Evolutionary conservation across 2,888 invertebrate species (phyloP).

Genomic region (Sarcophaga subvicina): DNA sequence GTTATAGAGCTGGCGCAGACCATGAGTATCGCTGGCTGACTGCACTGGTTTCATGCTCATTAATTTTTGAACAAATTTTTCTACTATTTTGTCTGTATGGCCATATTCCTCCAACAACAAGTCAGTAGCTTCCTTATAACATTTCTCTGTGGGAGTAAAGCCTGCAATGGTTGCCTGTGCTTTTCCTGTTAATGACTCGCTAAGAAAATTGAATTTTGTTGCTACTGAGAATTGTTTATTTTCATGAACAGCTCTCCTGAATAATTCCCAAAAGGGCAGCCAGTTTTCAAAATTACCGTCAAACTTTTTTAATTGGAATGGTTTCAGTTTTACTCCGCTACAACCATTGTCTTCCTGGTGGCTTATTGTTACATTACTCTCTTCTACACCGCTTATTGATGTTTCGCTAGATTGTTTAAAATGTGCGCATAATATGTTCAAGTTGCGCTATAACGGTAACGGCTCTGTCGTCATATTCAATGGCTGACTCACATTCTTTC

Average conservation of each 20-base stretch:
- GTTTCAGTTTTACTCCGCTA: conserved; percentile 48
- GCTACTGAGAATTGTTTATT: conserved; percentile 40
- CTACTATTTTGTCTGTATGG: conserved; percentile 56
- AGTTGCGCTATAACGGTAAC: conserved; percentile 39
- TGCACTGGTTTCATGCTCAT: conserved; percentile 48
- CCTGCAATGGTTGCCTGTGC: conserved; percentile 53
- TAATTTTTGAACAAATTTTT: conserved; percentile 57
- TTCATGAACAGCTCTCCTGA: conserved; percentile 58
- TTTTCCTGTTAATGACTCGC: conserved; percentile 51
- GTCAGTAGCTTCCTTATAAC: conserved; percentile 60
- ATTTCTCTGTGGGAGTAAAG: conserved; percentile 54
- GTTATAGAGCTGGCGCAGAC: conserved; percentile 53
- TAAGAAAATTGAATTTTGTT: conserved; percentile 56
- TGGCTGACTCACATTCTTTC: conserved; percentile 31
- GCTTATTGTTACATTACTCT: not conserved
- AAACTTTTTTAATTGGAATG: conserved; percentile 55
- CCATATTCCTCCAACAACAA: conserved; percentile 58
- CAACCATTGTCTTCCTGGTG: not conserved
- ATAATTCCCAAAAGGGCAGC: conserved; percentile 64
- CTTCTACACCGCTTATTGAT: not conserved
- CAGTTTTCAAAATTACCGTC: conserved; percentile 63
- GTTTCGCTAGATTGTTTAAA: conserved; percentile 9
- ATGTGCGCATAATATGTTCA: conserved; percentile 30
- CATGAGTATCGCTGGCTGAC: conserved; percentile 15
- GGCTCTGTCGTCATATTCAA: conserved; percentile 54